A percentile compares a stretch with the other conserved stretches of the same genome.
phyloP scores from a whole-genome alignment of 1,140 invertebrate genomes.

The Arctopsyche grandis region DNA sequence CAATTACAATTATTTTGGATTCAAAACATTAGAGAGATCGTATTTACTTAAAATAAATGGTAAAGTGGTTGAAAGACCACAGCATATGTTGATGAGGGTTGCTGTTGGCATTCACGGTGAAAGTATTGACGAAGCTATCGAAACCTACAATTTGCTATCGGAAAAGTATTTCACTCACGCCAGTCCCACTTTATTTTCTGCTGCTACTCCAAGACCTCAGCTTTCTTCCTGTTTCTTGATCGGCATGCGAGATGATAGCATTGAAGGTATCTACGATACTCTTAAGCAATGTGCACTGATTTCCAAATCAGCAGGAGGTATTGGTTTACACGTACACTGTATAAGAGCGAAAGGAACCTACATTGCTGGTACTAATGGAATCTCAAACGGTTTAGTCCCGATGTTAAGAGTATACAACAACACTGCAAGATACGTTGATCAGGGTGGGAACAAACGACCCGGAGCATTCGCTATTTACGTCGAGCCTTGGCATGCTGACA shows the following conservation, averaged over 20 bases:
- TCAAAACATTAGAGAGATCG: conserved; percentile 96
- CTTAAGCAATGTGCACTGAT: conserved; percentile 95
- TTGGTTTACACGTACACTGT: conserved; percentile 96
- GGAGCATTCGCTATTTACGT: conserved; percentile 99
- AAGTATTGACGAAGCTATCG: conserved; percentile 92
- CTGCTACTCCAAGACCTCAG: conserved; percentile 92
- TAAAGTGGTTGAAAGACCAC: conserved; percentile 95
- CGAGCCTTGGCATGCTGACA: conserved; percentile 98
- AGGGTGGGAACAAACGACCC: conserved; percentile 98
- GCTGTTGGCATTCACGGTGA: conserved; percentile 96
- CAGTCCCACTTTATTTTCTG: conserved; percentile 96
- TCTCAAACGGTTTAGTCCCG: conserved; percentile 96
- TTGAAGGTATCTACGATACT: conserved; percentile 98
- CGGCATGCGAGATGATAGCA: conserved; percentile 96
- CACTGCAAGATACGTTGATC: conserved; percentile 96
- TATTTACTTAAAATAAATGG: conserved; percentile 95
- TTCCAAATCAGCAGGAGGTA: conserved; percentile 97
- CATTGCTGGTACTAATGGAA: conserved; percentile 95
- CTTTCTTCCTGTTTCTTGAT: conserved; percentile 96
- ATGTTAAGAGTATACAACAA: conserved; percentile 98
- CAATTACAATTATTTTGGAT: conserved; percentile 98
- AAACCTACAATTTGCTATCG: conserved; percentile 97
- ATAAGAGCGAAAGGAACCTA: conserved; percentile 92
- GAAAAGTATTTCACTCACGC: conserved; percentile 98
- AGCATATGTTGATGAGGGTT: conserved; percentile 99